Base-by-base conservation (phyloP, 2,113 vertebrate genomes). In the Pachypanchax playfairii region DNA sequence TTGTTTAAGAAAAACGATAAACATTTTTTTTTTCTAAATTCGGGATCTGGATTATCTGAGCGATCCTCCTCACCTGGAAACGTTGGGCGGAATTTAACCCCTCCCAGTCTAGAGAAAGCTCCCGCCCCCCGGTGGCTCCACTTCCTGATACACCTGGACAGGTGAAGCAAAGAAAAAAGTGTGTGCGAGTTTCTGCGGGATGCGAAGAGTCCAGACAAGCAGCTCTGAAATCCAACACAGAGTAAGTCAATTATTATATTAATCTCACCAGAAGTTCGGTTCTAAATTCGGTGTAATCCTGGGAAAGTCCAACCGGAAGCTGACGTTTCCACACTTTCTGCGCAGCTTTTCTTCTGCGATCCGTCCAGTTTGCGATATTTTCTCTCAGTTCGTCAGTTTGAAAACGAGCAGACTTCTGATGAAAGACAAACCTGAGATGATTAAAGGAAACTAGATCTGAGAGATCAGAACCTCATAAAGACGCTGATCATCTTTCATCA, bases 101-200 rank as follows among this genome's bases (percentile, higher is more conserved):
- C 26, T 22, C 48, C 38, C 14, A 15, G 6, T 33, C 15, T 4
- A 10, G 50, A 3, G 5, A n/a, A 26, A 47, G 39, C 49, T 26
- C 43, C 43, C n/a, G 10, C 44, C 26, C 35, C 28, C 28, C 18
- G 15, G 8, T 8, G 60, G 18, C 14, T 52, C 38, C 3, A 58
- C 77, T 80, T 79, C 82, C 77, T 70, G 67, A 41, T 54, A 20
- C 69, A 87, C 85, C 85, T 87, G 79, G 13, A 1, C 73, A 80
- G 73, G 70, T 80, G 22, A 57, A 48, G 17, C n/a, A n/a, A n/a
- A n/a, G n/a, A n/a, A n/a, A n/a, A n/a, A n/a, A n/a, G n/a, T 24
- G 48, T 29, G 4, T 12, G 18, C 4, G 4, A 31, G 18, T 25
- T 36, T 5, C 39, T 11, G 15, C 20, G 54, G 31, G 12, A 72